Evolutionary conservation across 2,888 invertebrate species (phyloP), one percentile per base, ranked within the genome.

Genomic region (Trachelus stipa): DNA sequence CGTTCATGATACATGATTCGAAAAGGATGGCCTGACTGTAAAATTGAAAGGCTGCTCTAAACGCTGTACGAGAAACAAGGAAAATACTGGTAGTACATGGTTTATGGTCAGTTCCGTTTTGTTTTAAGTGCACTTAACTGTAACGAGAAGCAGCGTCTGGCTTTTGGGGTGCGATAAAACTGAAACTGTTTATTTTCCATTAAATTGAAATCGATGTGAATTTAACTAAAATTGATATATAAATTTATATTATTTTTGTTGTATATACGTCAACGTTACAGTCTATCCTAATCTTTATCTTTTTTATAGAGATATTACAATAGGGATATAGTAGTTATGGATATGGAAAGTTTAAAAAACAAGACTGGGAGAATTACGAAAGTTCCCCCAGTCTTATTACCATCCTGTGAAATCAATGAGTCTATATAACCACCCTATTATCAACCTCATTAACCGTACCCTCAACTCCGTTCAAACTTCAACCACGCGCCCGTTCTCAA

Each of bases 361-460:
- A 23, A 56, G 40, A 23, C 23, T 56, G 40, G 9, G 23, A 9
- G 40, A 23, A 23, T 56, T 23, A 56, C 9, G 40, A 56, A 56
- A 23, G 23, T 56, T 56, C 40, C 23, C 23, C 23, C 23, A 56
- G 40, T 15, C 34, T 73, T 34, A 73, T 73, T 73, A 73, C 23
- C 74, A 30, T 23, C 35, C 79, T 73, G 83, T 77, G 84, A 84
- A 87, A 87, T 88, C 86, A 85, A 88, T 86, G 85, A 83, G 81
- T 82, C 81, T 84, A 81, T 83, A 84, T 83, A 85, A 84, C 83
- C 79, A 82, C 76, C 84, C 86, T 83, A 88, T 88, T 88, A 87
- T 86, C 86, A 85, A 86, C 84, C 85, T 88, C 86, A 88, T 89
- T 89, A 88, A 85, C 81, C 85, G 84, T 85, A 76, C 83, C 82